phyloP scores from a whole-genome alignment of 2,888 invertebrate genomes.

The Torymus auratus region DNA sequence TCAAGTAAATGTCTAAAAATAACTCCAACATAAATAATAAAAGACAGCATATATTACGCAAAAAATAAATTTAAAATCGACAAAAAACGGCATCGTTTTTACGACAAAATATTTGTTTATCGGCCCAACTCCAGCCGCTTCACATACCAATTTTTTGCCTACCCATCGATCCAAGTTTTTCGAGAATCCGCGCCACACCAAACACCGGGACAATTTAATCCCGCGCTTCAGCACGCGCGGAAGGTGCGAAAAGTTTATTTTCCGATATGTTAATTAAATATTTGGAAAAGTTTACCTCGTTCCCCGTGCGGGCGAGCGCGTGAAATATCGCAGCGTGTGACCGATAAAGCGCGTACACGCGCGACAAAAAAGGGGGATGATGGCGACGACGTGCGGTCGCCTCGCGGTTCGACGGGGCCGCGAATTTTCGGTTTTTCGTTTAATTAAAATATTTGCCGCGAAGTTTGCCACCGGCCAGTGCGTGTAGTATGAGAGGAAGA shows the following conservation, averaged over 20 bases:
- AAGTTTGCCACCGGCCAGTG: not conserved
- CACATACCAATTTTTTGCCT: not conserved
- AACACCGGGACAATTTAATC: slow-evolving; percentile 49
- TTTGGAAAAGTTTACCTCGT: slow-evolving; percentile 65
- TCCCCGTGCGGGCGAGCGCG: not conserved
- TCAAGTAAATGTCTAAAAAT: too few species aligned
- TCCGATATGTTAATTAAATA: slow-evolving; percentile 69
- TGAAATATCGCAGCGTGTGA: slow-evolving; percentile 55
- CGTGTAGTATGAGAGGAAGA: not conserved
- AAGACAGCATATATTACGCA: too few species aligned
- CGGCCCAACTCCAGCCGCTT: not conserved
- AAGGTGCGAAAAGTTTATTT: slow-evolving; percentile 61
- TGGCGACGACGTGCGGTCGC: slow-evolving; percentile 60
- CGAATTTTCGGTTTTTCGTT: slow-evolving; percentile 73
- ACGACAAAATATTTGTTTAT: slow-evolving; percentile 21
- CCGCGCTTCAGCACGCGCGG: not conserved
- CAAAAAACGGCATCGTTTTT: not conserved
- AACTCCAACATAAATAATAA: too few species aligned
- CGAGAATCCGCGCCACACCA: slow-evolving; percentile 21
- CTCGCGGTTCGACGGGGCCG: slow-evolving; percentile 62
- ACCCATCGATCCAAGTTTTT: slow-evolving; percentile 23
- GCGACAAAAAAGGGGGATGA: slow-evolving; percentile 59
- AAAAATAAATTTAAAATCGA: too few species aligned
- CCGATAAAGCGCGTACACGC: slow-evolving; percentile 61
- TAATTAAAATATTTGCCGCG: slow-evolving; percentile 70